phyloP scores from a whole-genome alignment of 2,113 vertebrate genomes.

The Anarhynchus alexandrinus region DNA sequence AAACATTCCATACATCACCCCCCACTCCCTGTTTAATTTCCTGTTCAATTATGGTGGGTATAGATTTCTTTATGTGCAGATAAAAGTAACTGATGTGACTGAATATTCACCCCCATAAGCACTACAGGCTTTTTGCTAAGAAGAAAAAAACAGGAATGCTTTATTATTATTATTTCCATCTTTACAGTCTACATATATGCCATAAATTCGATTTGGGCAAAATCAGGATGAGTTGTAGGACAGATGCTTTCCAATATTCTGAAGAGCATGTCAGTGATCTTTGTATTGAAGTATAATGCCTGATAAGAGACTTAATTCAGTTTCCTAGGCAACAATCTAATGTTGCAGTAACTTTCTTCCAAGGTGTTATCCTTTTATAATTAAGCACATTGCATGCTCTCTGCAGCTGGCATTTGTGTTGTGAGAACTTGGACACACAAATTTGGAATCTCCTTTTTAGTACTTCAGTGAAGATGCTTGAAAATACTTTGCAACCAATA shows the following conservation, averaged over 20 bases:
- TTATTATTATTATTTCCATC: background rate
- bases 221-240: background rate
- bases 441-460: background rate
- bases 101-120: background rate
- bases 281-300: background rate
- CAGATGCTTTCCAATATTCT: background rate
- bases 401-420: background rate
- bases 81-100: background rate
- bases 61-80: background rate
- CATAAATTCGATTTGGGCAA: background rate
- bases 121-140: background rate
- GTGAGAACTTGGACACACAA: background rate
- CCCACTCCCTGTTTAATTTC: background rate
- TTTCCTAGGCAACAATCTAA: conserved; percentile 37
- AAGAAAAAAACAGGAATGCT: background rate
- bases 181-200: background rate
- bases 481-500: background rate
- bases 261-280: background rate
- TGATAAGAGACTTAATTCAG: background rate
- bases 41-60: background rate
- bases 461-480: background rate
- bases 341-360: background rate
- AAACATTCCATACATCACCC: background rate
- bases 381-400: accelerated
- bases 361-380: background rate